Evolutionary conservation across 2,113 vertebrate genomes (phyloP).

Genomic region (Thamnaconus septentrionalis): DNA sequence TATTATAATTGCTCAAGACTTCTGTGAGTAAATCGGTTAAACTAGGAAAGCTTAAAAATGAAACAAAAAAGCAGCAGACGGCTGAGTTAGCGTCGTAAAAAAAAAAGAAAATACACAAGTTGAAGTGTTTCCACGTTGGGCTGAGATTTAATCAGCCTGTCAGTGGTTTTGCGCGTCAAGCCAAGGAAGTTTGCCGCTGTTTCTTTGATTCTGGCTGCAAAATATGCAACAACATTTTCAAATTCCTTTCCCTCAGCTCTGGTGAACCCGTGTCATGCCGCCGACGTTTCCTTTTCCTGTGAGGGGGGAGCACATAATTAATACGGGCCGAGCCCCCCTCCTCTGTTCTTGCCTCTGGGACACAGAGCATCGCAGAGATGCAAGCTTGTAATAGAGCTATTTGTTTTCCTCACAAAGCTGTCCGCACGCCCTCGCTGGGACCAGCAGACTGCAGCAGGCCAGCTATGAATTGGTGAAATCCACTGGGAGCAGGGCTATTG

Average conservation of each 20-base stretch:
- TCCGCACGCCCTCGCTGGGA: conserved; percentile 59
- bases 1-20: too few relatives aligned
- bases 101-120: too few relatives aligned
- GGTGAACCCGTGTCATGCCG: conserved; percentile 9
- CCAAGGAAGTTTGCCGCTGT: background rate
- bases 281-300: conserved; percentile 26
- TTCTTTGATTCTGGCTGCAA: background rate
- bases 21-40: too few relatives aligned
- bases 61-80: too few relatives aligned
- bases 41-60: too few relatives aligned
- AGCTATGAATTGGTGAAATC: conserved; percentile 70
- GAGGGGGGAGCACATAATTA: conserved; percentile 53
- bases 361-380: conserved; percentile 71
- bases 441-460: conserved; percentile 49
- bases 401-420: conserved; percentile 79
- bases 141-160: too few relatives aligned
- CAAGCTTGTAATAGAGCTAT: conserved; percentile 76
- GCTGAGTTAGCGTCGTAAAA: too few relatives aligned
- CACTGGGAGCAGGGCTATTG: conserved; percentile 68
- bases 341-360: conserved; percentile 61
- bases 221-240: background rate
- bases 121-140: too few relatives aligned
- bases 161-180: background rate
- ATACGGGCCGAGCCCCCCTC: conserved; percentile 38
- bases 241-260: background rate